These are phyloP conservation scores for Lepus europaeus DNA, from an alignment of 2,113 vertebrate species.

Conservation along the genomic window DNA sequence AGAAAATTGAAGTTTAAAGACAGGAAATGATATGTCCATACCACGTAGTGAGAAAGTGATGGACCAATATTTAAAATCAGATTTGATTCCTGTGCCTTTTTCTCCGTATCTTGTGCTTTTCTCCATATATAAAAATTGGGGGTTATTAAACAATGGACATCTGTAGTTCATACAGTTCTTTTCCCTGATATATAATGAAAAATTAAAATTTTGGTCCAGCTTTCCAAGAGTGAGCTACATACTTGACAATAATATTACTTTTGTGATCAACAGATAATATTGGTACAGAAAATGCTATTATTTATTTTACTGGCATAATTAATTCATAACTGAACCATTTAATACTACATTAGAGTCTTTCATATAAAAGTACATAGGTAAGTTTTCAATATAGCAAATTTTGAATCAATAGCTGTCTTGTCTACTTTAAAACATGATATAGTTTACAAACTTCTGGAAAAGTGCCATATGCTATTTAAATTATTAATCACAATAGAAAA, in stretches of 20 bases:
- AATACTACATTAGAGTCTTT: constrained; percentile 48
- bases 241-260: constrained; percentile 37
- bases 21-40: neutral
- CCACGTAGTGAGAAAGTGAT: neutral
- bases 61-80: neutral
- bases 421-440: neutral
- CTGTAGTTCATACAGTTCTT: neutral
- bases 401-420: neutral
- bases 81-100: neutral
- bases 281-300: neutral
- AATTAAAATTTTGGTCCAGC: neutral
- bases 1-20: neutral
- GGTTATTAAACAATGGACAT: neutral
- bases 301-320: constrained; percentile 63
- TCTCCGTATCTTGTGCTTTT: neutral
- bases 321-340: constrained; percentile 58
- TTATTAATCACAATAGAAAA: neutral
- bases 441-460: neutral
- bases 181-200: constrained; percentile 8
- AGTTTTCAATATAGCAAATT: neutral
- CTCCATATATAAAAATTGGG: neutral
- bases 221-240: constrained; percentile 9
- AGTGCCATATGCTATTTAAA: constrained; percentile 17
- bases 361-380: constrained; percentile 45
- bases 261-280: constrained; percentile 3